phyloP scores from a whole-genome alignment of 2,888 invertebrate species.

The Hydraecia micacea region DNA sequence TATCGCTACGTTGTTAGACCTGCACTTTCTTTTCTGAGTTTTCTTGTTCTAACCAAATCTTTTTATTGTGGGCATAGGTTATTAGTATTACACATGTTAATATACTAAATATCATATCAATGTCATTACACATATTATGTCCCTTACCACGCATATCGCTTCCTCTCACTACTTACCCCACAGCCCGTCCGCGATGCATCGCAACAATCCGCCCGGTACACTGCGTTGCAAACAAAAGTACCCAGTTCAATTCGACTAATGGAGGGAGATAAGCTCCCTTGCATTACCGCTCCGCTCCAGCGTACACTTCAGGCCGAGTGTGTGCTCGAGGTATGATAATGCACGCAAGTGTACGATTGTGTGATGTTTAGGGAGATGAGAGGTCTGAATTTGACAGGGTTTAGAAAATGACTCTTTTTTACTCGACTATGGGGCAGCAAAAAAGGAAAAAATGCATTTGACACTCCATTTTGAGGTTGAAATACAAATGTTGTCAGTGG shows the following conservation, averaged over 20 bases:
- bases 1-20: too few relatives aligned
- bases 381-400: slow-evolving; percentile 1
- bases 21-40: too few relatives aligned
- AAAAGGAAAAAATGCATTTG: not conserved
- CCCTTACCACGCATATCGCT: not conserved
- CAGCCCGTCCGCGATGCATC: slow-evolving; percentile 51
- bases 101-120: not conserved
- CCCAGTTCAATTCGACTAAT: slow-evolving; percentile 77
- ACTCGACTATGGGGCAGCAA: not conserved
- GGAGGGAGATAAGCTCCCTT: slow-evolving; percentile 70
- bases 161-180: slow-evolving; percentile 10
- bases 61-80: too few relatives aligned
- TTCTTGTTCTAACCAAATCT: too few relatives aligned
- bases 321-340: slow-evolving; percentile 51
- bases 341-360: slow-evolving; percentile 54
- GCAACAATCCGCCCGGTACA: slow-evolving; percentile 62
- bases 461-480: not conserved
- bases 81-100: too few relatives aligned
- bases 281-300: slow-evolving; percentile 53
- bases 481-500: too few relatives aligned
- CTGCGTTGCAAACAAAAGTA: slow-evolving; percentile 75
- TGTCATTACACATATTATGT: not conserved
- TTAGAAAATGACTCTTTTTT: not conserved
- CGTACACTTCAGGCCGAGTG: slow-evolving; percentile 53
- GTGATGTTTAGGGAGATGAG: slow-evolving; percentile 20